Evolutionary conservation across 2,113 vertebrate species (phyloP).

Genomic region (Phyllopteryx taeniolatus): DNA sequence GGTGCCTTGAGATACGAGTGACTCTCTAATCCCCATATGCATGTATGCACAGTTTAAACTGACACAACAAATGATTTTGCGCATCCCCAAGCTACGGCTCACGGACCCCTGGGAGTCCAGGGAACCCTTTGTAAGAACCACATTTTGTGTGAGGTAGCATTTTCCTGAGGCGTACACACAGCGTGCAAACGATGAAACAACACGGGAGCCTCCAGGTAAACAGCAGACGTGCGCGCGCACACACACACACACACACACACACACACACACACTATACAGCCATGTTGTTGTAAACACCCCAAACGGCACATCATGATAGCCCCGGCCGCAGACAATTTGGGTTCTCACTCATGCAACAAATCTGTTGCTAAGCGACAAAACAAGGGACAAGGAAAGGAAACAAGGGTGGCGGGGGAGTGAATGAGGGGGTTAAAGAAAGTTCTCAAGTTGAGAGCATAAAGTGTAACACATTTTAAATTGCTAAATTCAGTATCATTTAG

Average conservation of each 20-base stretch:
- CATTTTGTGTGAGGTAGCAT: slow-evolving; percentile 21
- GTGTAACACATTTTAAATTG: slow-evolving; percentile 8
- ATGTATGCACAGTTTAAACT: no score
- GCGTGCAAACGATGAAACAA: slow-evolving; percentile 30
- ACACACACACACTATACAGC: slow-evolving; percentile 10
- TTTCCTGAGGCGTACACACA: slow-evolving; percentile 17
- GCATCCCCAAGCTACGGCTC: no score
- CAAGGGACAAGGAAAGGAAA: slow-evolving; percentile 1
- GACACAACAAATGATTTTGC: no score
- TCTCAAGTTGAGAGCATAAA: slow-evolving; percentile 21
- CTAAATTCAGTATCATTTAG: slow-evolving; percentile 5
- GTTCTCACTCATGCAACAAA: slow-evolving; percentile 48
- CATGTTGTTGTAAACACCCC: slow-evolving; percentile 29
- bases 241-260: slow-evolving; percentile 18
- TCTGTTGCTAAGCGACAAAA: slow-evolving; percentile 70
- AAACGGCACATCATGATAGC: slow-evolving; percentile 26
- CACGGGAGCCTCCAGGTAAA: slow-evolving; percentile 12
- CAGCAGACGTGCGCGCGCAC: not conserved
- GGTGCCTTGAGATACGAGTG: no score
- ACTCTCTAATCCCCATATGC: no score
- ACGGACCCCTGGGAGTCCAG: no score
- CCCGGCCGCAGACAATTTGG: slow-evolving; percentile 48
- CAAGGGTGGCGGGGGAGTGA: not conserved
- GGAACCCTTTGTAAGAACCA: no score
- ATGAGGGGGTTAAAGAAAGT: not conserved